Evolutionary conservation across 2,797 vertebrate species (phyloP).

Genomic region (Nannoperca obscura): DNA sequence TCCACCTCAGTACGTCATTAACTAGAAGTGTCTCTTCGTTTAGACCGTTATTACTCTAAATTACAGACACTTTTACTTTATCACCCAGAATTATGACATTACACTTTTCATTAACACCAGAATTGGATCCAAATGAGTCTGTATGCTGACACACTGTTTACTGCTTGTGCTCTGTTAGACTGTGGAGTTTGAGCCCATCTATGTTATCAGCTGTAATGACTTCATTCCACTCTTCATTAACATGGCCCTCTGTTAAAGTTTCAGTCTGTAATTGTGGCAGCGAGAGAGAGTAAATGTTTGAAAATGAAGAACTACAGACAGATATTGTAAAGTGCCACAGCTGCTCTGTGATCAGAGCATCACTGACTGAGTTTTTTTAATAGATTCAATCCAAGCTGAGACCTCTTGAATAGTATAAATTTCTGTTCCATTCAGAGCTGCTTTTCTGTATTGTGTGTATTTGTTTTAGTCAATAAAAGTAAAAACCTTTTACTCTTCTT

Average conservation of each 20-base stretch:
- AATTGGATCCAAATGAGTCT: constrained; percentile 53
- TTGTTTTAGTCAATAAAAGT: no score
- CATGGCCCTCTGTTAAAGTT: constrained; percentile 28
- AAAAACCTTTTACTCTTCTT: no score
- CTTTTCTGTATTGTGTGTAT: no score
- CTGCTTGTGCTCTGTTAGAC: constrained; percentile 12
- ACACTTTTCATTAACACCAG: constrained; percentile 72
- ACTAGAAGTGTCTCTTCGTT: constrained; percentile 67
- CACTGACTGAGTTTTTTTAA: not conserved
- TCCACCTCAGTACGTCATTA: constrained; percentile 66
- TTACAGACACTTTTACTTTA: constrained; percentile 61
- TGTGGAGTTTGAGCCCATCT: constrained; percentile 35
- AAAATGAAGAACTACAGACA: not conserved
- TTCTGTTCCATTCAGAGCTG: no score
- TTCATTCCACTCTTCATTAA: constrained; percentile 44
- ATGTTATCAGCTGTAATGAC: constrained; percentile 60
- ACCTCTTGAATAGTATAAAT: not conserved
- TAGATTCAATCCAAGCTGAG: not conserved
- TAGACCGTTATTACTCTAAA: constrained; percentile 66
- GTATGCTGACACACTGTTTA: constrained; percentile 40
- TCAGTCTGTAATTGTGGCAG: constrained; percentile 5
- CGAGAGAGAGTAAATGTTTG: not conserved
- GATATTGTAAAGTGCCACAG: not conserved
- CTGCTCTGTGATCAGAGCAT: not conserved
- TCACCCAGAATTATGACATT: constrained; percentile 68